Base-by-base conservation (phyloP, 35 echinoderm and acorn worm species). In the Nesometra sesokonis region DNA sequence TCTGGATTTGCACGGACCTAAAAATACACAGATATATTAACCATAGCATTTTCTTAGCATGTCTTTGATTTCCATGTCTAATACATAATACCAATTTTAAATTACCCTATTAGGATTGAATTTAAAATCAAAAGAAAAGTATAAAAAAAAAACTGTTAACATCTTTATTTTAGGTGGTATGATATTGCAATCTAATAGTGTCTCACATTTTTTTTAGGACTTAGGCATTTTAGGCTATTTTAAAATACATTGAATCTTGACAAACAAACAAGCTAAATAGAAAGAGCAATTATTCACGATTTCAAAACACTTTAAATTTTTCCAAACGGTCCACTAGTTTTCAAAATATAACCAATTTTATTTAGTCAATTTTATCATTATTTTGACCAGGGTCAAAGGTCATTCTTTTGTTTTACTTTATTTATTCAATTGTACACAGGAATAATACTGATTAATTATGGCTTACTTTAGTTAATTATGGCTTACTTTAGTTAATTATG, bases 161-260 rank as follows among this genome's bases (percentile, higher is more conserved):
- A n/a, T n/a, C n/a, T n/a, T n/a, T n/a, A n/a, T n/a, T n/a, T n/a
- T n/a, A n/a, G n/a, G n/a, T n/a, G n/a, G n/a, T n/a, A n/a, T n/a
- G n/a, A n/a, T n/a, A n/a, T n/a, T n/a, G n/a, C n/a, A n/a, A n/a
- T n/a, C n/a, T n/a, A n/a, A n/a, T n/a, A n/a, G n/a, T n/a, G n/a
- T n/a, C n/a, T n/a, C n/a, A n/a, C n/a, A n/a, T n/a, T n/a, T n/a
- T n/a, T n/a, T n/a, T n/a, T n/a, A n/a, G 4, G 4, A 43, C 4
- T 15, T 81, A 81, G 79, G 79, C 79, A 81, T 81, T 81, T 81
- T 37, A 81, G 79, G 79, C 23, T 11, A 81, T 81, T 79, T 79
- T 8, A 30, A 30, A 79, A 79, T 33, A 79, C 4, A 5, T 11
- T 33, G 23, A 67, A 67, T 67, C 2, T 17, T 11, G 11, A 35